phyloP scores from a whole-genome alignment of 2,888 invertebrate species.

The Pomacea canaliculata region DNA sequence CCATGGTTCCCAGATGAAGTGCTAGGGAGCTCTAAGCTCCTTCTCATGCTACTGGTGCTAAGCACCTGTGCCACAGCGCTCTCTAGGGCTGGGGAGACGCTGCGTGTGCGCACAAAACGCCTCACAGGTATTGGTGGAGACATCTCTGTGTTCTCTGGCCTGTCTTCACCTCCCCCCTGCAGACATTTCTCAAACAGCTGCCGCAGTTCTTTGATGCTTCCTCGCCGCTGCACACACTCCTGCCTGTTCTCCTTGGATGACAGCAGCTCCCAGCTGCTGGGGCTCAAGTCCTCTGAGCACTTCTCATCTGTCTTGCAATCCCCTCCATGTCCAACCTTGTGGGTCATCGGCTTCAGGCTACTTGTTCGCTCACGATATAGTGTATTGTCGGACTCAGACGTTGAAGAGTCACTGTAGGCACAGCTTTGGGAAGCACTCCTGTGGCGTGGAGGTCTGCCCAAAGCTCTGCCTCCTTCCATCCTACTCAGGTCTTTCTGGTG shows the following conservation, averaged over 20 bases:
- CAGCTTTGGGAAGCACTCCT: constrained; percentile 32
- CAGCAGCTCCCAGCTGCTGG: background rate
- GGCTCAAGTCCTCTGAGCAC: background rate
- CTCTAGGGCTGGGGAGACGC: constrained; percentile 15
- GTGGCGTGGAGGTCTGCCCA: constrained; percentile 50
- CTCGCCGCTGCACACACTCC: constrained; percentile 47
- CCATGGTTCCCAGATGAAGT: constrained; percentile 29
- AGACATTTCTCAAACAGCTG: constrained; percentile 55
- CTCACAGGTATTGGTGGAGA: constrained; percentile 2
- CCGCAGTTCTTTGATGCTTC: constrained; percentile 62
- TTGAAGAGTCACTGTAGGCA: constrained; percentile 58
- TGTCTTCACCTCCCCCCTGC: constrained; percentile 28
- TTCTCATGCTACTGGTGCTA: constrained; percentile 19
- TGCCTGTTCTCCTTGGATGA: constrained; percentile 11
- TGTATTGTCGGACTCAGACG: constrained; percentile 47
- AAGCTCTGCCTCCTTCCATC: constrained; percentile 12
- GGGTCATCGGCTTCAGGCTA: background rate
- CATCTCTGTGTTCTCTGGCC: constrained; percentile 10
- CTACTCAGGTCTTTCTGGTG: constrained; percentile 20
- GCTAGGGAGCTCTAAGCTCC: constrained; percentile 51
- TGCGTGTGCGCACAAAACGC: constrained; percentile 12
- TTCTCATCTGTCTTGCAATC: background rate
- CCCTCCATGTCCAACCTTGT: background rate
- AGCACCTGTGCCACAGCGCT: constrained; percentile 5
- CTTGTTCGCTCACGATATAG: constrained; percentile 20